Evolutionary conservation across 2,888 invertebrate genomes (phyloP).

Genomic region (Plutella xylostella): DNA sequence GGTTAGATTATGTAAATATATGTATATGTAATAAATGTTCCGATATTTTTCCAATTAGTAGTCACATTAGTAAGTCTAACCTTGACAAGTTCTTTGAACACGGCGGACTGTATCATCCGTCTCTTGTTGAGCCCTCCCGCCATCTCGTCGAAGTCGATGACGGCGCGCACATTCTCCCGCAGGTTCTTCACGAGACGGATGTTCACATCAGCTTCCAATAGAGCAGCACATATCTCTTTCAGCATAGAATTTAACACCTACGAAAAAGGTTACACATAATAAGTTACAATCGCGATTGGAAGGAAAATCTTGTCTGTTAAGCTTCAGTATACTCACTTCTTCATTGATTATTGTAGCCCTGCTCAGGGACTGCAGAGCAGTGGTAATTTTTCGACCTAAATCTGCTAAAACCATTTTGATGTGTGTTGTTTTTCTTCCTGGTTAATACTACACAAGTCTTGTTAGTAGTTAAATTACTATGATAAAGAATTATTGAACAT

Average conservation of each 20-base stretch:
- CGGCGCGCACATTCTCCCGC: constrained; percentile 95
- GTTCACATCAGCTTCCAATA: constrained; percentile 98
- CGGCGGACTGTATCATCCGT: constrained; percentile 98
- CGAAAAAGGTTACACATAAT: constrained; percentile 15
- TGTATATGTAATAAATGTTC: too few species aligned
- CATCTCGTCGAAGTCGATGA: constrained; percentile 99
- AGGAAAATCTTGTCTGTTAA: not conserved
- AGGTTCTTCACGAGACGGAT: constrained; percentile 95
- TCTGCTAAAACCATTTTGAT: constrained; percentile 98
- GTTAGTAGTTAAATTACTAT: too few species aligned
- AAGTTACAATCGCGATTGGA: not conserved
- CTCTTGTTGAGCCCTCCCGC: constrained; percentile 98
- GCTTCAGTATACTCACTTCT: constrained; percentile 74
- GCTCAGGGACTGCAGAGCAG: constrained; percentile 96
- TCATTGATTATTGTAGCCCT: constrained; percentile 99
- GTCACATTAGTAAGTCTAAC: too few species aligned
- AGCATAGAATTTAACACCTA: constrained; percentile 99
- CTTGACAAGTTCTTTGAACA: constrained; percentile 98
- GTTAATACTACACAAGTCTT: not conserved
- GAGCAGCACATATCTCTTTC: constrained; percentile 97
- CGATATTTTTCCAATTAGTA: too few species aligned
- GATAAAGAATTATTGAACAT: too few species aligned
- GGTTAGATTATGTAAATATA: not conserved
- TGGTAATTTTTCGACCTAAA: constrained; percentile 98
- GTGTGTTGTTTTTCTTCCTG: not conserved